Conservation (phyloP, 2,797 vertebrate genomes). For the Enoplosus armatus region DNA sequence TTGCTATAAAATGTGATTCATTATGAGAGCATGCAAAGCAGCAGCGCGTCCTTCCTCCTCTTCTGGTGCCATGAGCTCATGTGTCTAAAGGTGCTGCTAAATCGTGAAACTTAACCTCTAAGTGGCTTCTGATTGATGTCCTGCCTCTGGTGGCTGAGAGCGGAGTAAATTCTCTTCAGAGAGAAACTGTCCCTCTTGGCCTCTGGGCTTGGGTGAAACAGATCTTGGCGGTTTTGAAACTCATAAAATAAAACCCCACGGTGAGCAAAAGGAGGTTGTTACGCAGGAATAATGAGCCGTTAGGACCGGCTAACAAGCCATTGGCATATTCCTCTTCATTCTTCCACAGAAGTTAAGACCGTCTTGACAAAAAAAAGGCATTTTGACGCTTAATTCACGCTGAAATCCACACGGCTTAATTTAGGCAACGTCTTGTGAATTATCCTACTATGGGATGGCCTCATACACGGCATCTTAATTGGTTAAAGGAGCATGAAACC, state of each 20-base stretch:
- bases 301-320: slow-evolving; percentile 36
- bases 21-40: slow-evolving; percentile 36
- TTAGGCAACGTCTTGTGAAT: slow-evolving; percentile 22
- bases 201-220: slow-evolving; percentile 43
- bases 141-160: slow-evolving; percentile 55
- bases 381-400: slow-evolving; percentile 14
- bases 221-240: slow-evolving; percentile 56
- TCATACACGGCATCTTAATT: slow-evolving; percentile 21
- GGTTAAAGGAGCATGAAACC: slow-evolving; percentile 38
- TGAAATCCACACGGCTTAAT: slow-evolving; percentile 41
- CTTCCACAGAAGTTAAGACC: slow-evolving; percentile 28
- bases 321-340: slow-evolving; percentile 34
- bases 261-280: slow-evolving; percentile 50
- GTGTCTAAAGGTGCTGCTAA: slow-evolving; percentile 41
- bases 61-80: slow-evolving; percentile 46
- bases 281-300: slow-evolving; percentile 49
- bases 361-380: slow-evolving; percentile 29
- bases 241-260: slow-evolving; percentile 60
- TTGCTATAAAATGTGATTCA: slow-evolving; percentile 63
- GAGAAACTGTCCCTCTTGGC: slow-evolving; percentile 51
- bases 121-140: slow-evolving; percentile 69
- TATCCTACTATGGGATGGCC: slow-evolving; percentile 29
- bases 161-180: slow-evolving; percentile 59
- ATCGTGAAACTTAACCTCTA: slow-evolving; percentile 61
- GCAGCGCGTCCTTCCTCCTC: slow-evolving; percentile 22